Evolutionary conservation across 2,888 invertebrate genomes (phyloP).

Genomic region (Mimumesa dahlbomi): DNA sequence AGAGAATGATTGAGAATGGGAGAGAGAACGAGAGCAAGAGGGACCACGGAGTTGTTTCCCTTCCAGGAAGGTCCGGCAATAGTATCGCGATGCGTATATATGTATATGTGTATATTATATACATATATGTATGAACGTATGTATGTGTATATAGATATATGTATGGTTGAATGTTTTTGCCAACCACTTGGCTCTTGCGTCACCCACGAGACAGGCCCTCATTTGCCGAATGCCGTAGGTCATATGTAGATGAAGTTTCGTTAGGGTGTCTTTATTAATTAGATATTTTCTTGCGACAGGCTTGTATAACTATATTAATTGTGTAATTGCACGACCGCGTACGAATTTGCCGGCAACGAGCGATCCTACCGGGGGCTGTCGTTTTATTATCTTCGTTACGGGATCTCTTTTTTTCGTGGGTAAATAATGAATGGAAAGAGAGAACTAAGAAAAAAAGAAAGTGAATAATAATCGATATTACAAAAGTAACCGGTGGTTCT

Average conservation of each 20-base stretch:
- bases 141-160: constrained; percentile 64
- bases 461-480: neutral
- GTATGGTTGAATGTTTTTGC: constrained; percentile 67
- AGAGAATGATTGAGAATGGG: constrained; percentile 45
- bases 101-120: neutral
- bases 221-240: constrained; percentile 5
- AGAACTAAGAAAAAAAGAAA: too few relatives aligned
- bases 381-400: neutral
- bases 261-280: neutral
- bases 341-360: too few relatives aligned
- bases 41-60: constrained; percentile 64
- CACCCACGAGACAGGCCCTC: constrained; percentile 29
- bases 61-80: constrained; percentile 74
- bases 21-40: constrained; percentile 27
- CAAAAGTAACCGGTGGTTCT: too few relatives aligned
- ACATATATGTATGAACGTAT: constrained; percentile 50
- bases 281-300: neutral
- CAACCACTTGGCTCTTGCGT: constrained; percentile 56
- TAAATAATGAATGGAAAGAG: too few relatives aligned
- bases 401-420: neutral
- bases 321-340: constrained; percentile 5
- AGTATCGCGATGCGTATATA: constrained; percentile 59
- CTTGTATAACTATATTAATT: constrained; percentile 1
- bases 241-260: neutral
- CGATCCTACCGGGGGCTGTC: neutral